These are phyloP conservation scores for Lerema accius DNA, from an alignment of 1,140 invertebrate species.

Conservation along the genomic window DNA sequence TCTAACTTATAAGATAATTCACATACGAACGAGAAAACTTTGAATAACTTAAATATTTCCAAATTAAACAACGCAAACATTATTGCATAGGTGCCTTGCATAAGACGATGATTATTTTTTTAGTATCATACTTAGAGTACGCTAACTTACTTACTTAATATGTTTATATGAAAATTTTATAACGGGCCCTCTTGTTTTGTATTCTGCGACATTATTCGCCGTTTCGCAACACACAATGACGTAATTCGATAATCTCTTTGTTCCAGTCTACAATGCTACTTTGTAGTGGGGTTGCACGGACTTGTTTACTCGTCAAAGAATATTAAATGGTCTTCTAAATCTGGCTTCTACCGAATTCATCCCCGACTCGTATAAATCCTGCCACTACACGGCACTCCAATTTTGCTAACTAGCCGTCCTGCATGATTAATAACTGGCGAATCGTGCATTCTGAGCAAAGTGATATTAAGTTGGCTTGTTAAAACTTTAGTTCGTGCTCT, in stretches of 20 bases:
- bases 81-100: no score
- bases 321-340: conserved; percentile 62
- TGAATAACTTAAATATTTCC: conserved; percentile 10
- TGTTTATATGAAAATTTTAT: conserved; percentile 25
- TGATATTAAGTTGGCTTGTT: conserved; percentile 82
- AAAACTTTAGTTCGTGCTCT: conserved; percentile 73
- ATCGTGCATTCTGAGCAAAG: conserved; percentile 75
- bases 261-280: conserved; percentile 48
- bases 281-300: conserved; percentile 42
- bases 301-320: conserved; percentile 60
- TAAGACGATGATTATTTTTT: no score
- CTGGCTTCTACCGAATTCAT: conserved; percentile 44
- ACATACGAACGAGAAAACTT: conserved; percentile 8
- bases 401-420: conserved; percentile 78
- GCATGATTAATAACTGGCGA: conserved; percentile 80
- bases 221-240: conserved; percentile 50
- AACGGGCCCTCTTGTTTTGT: conserved; percentile 31
- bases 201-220: conserved; percentile 46
- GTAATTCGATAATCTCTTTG: conserved; percentile 60
- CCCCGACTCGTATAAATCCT: conserved; percentile 56
- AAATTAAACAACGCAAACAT: background rate
- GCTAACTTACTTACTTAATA: no score
- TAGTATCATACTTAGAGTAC: no score
- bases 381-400: conserved; percentile 65
- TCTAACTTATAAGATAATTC: conserved; percentile 11